Base-by-base conservation (phyloP, 2,888 invertebrate species). In the Philaethria dido region DNA sequence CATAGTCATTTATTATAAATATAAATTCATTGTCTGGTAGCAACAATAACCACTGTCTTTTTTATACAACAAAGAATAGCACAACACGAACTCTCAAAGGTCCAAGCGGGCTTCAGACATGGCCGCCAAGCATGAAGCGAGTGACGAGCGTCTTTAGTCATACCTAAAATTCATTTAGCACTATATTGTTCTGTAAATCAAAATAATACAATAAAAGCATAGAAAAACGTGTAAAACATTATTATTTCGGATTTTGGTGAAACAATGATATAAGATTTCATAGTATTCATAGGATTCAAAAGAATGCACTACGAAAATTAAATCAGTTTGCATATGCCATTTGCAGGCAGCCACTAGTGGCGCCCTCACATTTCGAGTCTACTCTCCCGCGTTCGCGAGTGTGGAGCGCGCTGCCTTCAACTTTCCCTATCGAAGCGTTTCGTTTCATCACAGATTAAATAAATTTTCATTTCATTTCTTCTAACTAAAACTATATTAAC, bases 81-180 rank as follows among this genome's bases (percentile, higher is more conserved):
- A 93, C 93, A 88, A 88, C 93, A 89, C 94, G 93, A 88, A 87
- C 86, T 88, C 87, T 82, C 73, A 82, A 86, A 86, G 86, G 89
- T 85, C 86, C 87, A 88, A 85, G 78, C 88, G 85, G 92, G 91
- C 91, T 89, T 92, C 89, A 89, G 93, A 89, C 89, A 93, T 93
- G 93, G 93, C 93, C 92, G 92, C 89, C 87, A 88, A 89, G 87
- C 88, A 77, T 76, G 77, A 77, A 76, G 76, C 77, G 85, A 88
- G 82, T 80, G 84, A 85, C 80, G 85, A 88, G 92, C 91, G 89
- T 89, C 89, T 83, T 77, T 85, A 79, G 74, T 80, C 80, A 83
- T 83, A 80, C 79, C 80, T 81, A 82, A 80, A 83, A 83, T 80
- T 85, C 79, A 83, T 79, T 80, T 83, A 79, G 75, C 80, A 89